Percentiles rank a stretch among this genome's conserved stretches.
Conservation (phyloP, 2,888 invertebrate genomes). For the Lasiommata megera region DNA sequence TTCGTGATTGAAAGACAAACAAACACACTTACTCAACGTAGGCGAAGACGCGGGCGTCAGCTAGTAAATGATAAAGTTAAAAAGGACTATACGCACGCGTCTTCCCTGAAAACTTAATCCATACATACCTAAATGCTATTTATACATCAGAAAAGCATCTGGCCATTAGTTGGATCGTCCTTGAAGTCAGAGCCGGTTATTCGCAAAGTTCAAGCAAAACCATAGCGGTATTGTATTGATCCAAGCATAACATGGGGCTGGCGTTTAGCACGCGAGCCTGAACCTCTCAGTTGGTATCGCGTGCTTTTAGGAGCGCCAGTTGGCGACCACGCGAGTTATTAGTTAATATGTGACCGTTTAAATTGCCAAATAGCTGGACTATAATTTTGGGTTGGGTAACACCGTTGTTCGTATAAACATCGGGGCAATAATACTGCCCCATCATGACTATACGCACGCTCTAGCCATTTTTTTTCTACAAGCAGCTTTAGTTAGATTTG, state of each 20-base stretch:
- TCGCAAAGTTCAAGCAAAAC: conserved; percentile 37
- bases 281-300: conserved; percentile 40
- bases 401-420: neutral
- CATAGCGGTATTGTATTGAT: conserved; percentile 43
- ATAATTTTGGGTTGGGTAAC: conserved; percentile 10
- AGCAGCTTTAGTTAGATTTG: too few relatives aligned
- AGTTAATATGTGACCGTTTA: conserved; percentile 20
- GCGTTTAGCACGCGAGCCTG: conserved; percentile 57
- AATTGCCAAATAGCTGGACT: conserved; percentile 13
- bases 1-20: too few relatives aligned
- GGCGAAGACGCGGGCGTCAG: too few relatives aligned
- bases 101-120: neutral
- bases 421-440: too few relatives aligned
- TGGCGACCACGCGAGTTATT: conserved; percentile 28
- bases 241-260: conserved; percentile 43
- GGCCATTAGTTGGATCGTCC: conserved; percentile 30
- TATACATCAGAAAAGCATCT: conserved; percentile 29
- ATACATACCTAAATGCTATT: conserved; percentile 12
- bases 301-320: conserved; percentile 52
- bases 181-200: conserved; percentile 39
- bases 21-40: too few relatives aligned
- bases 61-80: neutral
- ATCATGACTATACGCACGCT: too few relatives aligned
- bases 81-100: neutral
- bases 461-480: too few relatives aligned